These are phyloP conservation scores for Dynastes tityus DNA, from an alignment of 2,888 invertebrate genomes.

Conservation along the genomic window DNA sequence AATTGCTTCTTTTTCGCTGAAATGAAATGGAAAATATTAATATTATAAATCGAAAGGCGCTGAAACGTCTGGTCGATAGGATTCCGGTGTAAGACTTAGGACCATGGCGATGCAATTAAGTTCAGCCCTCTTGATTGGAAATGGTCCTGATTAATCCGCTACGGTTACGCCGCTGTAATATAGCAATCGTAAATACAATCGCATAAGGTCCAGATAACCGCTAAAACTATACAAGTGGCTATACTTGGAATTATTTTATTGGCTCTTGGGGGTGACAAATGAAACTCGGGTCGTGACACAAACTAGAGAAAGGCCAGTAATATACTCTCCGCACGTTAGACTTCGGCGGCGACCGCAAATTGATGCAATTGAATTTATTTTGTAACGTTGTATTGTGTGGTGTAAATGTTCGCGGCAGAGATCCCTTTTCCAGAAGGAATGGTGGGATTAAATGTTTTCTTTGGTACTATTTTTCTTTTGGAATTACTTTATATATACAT, in stretches of 20 bases:
- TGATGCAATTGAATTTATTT: conserved; percentile 51
- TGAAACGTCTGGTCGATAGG: not conserved
- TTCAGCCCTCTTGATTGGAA: conserved; percentile 70
- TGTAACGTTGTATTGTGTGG: conserved; percentile 10
- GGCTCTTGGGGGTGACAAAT: conserved; percentile 70
- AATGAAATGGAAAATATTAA: conserved; percentile 3
- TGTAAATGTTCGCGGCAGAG: not conserved
- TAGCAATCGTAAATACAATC: conserved; percentile 61
- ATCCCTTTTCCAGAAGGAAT: not conserved
- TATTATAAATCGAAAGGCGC: conserved; percentile 20
- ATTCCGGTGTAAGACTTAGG: conserved; percentile 55
- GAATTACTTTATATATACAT: no score
- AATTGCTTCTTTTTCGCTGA: not conserved
- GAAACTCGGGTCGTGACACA: conserved; percentile 71
- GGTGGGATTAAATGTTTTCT: conserved; percentile 17
- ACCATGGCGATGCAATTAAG: conserved; percentile 61
- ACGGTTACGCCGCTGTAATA: conserved; percentile 39
- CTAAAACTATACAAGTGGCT: conserved; percentile 65
- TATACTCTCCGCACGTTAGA: conserved; percentile 54
- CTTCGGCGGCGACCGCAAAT: conserved; percentile 50
- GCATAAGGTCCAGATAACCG: conserved; percentile 66
- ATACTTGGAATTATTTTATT: conserved; percentile 71
- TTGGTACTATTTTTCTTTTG: not conserved
- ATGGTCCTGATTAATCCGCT: conserved; percentile 66
- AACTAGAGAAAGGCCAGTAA: conserved; percentile 61